A percentile compares a stretch with the other conserved stretches of the same genome.
These are phyloP conservation scores for Cephus pygmeus DNA, from an alignment of 2,888 invertebrate genomes.

Conservation along the genomic window DNA sequence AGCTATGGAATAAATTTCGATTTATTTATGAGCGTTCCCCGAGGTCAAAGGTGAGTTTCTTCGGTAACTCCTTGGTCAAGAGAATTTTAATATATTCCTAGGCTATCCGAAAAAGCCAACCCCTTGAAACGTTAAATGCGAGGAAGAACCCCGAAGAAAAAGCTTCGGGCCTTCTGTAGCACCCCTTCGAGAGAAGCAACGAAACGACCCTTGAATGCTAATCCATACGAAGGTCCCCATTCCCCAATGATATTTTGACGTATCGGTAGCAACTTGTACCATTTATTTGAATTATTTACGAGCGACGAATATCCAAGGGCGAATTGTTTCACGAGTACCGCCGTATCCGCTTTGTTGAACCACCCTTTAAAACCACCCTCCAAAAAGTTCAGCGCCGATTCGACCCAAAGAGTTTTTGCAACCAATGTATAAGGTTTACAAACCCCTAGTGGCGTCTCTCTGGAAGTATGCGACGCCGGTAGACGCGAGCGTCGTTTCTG, in stretches of 20 bases:
- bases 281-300: conserved; percentile 38
- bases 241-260: conserved; percentile 40
- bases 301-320: conserved; percentile 42
- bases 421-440: background rate
- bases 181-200: conserved; percentile 25
- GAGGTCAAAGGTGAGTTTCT: conserved; percentile 27
- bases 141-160: background rate
- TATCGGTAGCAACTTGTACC: conserved; percentile 29
- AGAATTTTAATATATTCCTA: conserved; percentile 40
- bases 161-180: background rate
- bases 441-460: background rate
- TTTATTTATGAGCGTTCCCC: conserved; percentile 38
- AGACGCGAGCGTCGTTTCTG: background rate
- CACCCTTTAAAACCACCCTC: background rate
- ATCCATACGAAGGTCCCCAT: conserved; percentile 27
- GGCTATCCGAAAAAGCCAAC: conserved; percentile 12
- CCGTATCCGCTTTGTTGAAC: background rate
- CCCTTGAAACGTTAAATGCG: background rate
- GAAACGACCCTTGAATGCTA: conserved; percentile 45
- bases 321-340: conserved; percentile 15
- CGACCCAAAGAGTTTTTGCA: background rate
- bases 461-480: background rate
- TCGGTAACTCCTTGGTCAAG: conserved; percentile 17
- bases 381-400: background rate
- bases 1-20: conserved; percentile 33